Base-by-base conservation (phyloP, 2,113 vertebrate species). In the Melanerpes aurifrons region DNA sequence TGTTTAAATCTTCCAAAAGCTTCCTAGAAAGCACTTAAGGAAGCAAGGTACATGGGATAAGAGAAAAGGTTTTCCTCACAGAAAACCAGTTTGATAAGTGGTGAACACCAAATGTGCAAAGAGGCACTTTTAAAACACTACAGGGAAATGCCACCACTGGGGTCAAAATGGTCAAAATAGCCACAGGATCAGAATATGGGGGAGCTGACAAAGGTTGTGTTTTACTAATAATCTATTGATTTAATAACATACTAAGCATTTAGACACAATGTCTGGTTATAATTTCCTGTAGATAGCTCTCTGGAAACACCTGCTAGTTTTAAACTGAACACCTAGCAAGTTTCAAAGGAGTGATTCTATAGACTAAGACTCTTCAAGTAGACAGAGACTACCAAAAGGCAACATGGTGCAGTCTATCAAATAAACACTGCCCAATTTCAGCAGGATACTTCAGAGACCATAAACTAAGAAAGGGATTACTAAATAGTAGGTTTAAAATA, bases 81-180 rank as follows among this genome's bases (percentile, higher is more conserved):
- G 66, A 53, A 86, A 69, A 62, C 4, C 12, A 8, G 13, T 40
- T 69, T 24, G 62, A 29, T 3, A 43, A n/a, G 40, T 6, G 48
- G 31, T 6, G 10, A 82, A 61, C 28, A 31, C 19, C 45, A 71
- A 2, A 22, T 21, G 12, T 69, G 31, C 40, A 58, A 57, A 68
- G 8, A 84, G 6, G 14, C 8, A 10, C 25, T 73, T 73, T 5
- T n/a, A 22, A 28, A 78, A 31, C 50, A 37, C 9, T 4, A 18
- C 6, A 37, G 26, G 54, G 25, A 62, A 78, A 43, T n/a, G 43
- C 12, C 2, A 4, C 12, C 6, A 4, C 8, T 0, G 0, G 12
- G 72, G 17, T 53, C 26, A 64, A 53, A 50, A 29, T 5, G 4
- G 26, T 15, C 7, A 35, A 53, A 11, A 13, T 4, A 31, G 29